Evolutionary conservation across 2,888 invertebrate genomes (phyloP).

Genomic region (Cantharis nigra): DNA sequence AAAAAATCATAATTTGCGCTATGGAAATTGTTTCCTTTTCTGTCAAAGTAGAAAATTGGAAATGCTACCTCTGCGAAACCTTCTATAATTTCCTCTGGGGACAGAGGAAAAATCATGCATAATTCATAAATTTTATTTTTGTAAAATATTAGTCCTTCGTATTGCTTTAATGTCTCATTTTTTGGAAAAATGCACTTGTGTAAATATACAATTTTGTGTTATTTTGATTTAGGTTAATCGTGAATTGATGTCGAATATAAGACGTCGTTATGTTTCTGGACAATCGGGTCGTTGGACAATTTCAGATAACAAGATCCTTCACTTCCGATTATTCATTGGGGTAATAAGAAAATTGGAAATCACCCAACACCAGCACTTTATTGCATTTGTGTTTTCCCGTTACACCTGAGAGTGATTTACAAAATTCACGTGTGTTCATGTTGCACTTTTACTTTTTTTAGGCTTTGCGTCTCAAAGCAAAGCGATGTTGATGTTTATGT

Average conservation of each 20-base stretch:
- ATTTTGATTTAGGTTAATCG: not conserved
- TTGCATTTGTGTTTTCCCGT: not conserved
- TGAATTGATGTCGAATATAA: not conserved
- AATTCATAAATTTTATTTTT: not conserved
- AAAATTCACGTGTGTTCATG: not conserved
- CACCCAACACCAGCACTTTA: not conserved
- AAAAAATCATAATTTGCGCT: not conserved
- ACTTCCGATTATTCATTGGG: slow-evolving; percentile 7
- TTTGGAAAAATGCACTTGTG: not conserved
- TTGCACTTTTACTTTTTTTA: not conserved
- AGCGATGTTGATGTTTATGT: not conserved
- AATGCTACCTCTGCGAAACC: not conserved
- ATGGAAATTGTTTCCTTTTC: not conserved
- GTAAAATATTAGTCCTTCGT: not conserved
- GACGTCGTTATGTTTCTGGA: not conserved
- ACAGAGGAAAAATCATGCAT: not conserved
- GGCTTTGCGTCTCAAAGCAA: not conserved
- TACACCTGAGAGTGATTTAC: not conserved
- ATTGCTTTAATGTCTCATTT: not conserved
- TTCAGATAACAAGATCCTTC: slow-evolving; percentile 5
- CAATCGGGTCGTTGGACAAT: slow-evolving; percentile 5
- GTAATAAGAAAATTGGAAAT: slow-evolving; percentile 5
- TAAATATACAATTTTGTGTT: not conserved
- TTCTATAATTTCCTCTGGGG: not conserved
- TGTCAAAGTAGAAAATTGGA: not conserved